phyloP scores from a whole-genome alignment of 2,797 vertebrate genomes.

The Macropodus opercularis region DNA sequence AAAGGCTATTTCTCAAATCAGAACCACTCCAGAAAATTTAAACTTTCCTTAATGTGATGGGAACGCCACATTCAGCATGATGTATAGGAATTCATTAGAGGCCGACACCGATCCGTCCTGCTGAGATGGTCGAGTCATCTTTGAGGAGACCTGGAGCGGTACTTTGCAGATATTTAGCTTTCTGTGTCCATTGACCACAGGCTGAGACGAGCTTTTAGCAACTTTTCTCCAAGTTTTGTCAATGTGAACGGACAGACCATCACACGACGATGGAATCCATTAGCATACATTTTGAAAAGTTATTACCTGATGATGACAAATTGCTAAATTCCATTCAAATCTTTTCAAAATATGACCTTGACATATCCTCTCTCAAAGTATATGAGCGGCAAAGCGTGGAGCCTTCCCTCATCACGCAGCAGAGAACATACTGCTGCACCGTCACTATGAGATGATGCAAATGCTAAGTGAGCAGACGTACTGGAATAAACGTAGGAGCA shows the following conservation, averaged over 20 bases:
- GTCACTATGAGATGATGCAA: too few relatives aligned
- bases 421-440: too few relatives aligned
- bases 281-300: neutral
- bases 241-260: neutral
- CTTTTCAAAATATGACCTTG: neutral
- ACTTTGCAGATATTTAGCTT: constrained; percentile 3
- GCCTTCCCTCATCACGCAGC: too few relatives aligned
- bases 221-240: neutral
- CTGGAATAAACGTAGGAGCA: too few relatives aligned
- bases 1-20: constrained; percentile 21
- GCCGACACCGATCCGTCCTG: constrained; percentile 5
- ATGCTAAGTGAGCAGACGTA: too few relatives aligned
- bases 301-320: neutral
- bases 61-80: neutral
- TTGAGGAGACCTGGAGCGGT: constrained; percentile 15
- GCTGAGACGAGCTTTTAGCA: neutral
- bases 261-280: neutral
- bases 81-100: constrained; percentile 38
- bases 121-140: neutral
- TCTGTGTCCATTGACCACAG: neutral
- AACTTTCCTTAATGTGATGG: constrained; percentile 26
- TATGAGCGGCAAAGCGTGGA: too few relatives aligned
- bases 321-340: neutral
- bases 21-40: constrained; percentile 20
- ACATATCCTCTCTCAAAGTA: neutral